Percentiles rank a stretch among this genome's conserved stretches.
Conservation (phyloP, 2,797 vertebrate species). For the Danionella dracula region DNA sequence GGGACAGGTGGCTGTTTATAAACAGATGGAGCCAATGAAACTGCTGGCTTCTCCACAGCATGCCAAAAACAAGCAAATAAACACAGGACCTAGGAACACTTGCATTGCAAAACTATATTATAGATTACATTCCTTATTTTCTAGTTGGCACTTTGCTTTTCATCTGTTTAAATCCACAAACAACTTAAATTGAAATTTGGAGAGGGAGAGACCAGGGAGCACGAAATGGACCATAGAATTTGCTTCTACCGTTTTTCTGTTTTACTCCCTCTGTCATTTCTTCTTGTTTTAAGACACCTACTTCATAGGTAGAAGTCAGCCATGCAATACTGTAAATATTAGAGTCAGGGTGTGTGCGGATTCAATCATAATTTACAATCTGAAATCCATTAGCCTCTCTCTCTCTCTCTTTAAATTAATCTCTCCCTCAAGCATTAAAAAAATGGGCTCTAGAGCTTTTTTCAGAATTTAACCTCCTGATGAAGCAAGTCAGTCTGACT, state of each 20-base stretch:
- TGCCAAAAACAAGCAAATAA: constrained; percentile 29
- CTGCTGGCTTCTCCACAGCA: constrained; percentile 39
- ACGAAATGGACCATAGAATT: constrained; percentile 11
- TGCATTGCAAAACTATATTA: constrained; percentile 20
- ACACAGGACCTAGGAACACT: constrained; percentile 34
- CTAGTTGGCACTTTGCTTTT: not conserved
- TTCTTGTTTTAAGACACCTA: constrained; percentile 30
- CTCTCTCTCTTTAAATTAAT: constrained; percentile 51
- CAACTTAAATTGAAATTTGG: not conserved
- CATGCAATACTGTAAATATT: constrained; percentile 46
- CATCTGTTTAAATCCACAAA: not conserved
- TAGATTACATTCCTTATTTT: too few species aligned
- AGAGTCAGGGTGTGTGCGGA: constrained; percentile 51
- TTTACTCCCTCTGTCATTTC: constrained; percentile 10
- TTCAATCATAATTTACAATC: constrained; percentile 50
- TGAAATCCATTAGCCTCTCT: constrained; percentile 50
- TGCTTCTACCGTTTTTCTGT: not conserved
- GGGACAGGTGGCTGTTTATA: constrained; percentile 41
- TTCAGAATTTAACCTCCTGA: constrained; percentile 38
- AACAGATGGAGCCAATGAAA: constrained; percentile 36
- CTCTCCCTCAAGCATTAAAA: constrained; percentile 42
- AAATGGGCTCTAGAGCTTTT: constrained; percentile 24
- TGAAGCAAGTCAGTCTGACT: constrained; percentile 18
- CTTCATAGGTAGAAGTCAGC: constrained; percentile 38
- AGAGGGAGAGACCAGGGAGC: not conserved